Evolutionary conservation across 2,113 vertebrate species (phyloP).

Genomic region (Hypomesus transpacificus): DNA sequence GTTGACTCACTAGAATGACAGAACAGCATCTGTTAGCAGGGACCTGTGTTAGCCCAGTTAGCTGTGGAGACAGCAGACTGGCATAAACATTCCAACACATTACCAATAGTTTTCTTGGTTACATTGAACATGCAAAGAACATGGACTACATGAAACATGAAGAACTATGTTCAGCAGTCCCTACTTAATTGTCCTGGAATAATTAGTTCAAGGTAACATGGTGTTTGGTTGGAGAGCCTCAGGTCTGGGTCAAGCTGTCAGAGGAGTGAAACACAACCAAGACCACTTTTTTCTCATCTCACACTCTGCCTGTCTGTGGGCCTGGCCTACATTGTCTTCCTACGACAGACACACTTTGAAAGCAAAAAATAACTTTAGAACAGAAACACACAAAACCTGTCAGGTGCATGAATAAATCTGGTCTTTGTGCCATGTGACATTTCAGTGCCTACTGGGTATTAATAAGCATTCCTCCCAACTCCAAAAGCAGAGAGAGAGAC

Average conservation of each 20-base stretch:
- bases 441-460: constrained; percentile 55
- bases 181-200: too few species aligned
- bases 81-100: neutral
- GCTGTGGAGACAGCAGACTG: neutral
- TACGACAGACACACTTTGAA: constrained; percentile 55
- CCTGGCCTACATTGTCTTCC: constrained; percentile 13
- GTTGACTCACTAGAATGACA: constrained; percentile 37
- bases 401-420: constrained; percentile 62
- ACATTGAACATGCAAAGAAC: too few species aligned
- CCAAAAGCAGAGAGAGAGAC: constrained; percentile 34
- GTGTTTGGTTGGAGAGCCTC: neutral
- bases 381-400: constrained; percentile 46
- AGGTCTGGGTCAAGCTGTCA: neutral
- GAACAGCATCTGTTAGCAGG: constrained; percentile 36
- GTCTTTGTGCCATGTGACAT: constrained; percentile 57
- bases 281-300: neutral
- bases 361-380: constrained; percentile 53
- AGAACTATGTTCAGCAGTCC: too few species aligned
- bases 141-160: too few species aligned
- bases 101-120: too few species aligned
- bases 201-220: too few species aligned
- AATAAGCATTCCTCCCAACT: constrained; percentile 54
- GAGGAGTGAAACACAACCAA: neutral
- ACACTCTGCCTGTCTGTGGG: constrained; percentile 1
- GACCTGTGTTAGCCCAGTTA: constrained; percentile 31